A percentile compares a stretch with the other conserved stretches of the same genome.
Conservation (phyloP, 2,888 invertebrate species). For the Hecatera dysodea region DNA sequence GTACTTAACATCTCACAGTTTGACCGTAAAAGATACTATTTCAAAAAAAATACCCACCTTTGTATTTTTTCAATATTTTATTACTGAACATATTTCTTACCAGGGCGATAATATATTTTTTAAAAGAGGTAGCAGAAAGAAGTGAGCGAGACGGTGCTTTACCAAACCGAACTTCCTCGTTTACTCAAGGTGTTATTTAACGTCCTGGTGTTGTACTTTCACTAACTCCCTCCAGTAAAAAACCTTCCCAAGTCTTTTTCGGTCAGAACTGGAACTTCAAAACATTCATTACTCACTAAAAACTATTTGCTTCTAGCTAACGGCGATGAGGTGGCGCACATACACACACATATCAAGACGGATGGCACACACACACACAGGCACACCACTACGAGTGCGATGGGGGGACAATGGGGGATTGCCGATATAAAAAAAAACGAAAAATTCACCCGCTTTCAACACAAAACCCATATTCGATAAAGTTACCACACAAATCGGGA, state of each 20-base stretch:
- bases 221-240: conserved; percentile 8
- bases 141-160: background rate
- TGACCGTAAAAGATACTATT: conserved; percentile 45
- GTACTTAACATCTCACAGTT: conserved; percentile 56
- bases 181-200: background rate
- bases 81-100: background rate
- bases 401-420: conserved; percentile 76
- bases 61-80: background rate
- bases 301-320: conserved; percentile 90
- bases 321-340: conserved; percentile 86
- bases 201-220: background rate
- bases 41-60: background rate
- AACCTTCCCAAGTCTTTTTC: conserved; percentile 40
- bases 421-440: conserved; percentile 77
- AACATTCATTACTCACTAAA: conserved; percentile 83
- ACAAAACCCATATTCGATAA: conserved; percentile 55
- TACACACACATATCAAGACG: conserved; percentile 90
- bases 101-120: background rate
- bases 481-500: conserved; percentile 61
- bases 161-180: background rate
- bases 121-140: background rate
- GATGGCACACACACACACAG: conserved; percentile 87
- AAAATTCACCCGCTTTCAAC: conserved; percentile 58
- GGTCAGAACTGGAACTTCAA: conserved; percentile 58
- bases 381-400: conserved; percentile 83